Evolutionary conservation across 2,797 vertebrate species (phyloP).

Genomic region (Periparus ater): DNA sequence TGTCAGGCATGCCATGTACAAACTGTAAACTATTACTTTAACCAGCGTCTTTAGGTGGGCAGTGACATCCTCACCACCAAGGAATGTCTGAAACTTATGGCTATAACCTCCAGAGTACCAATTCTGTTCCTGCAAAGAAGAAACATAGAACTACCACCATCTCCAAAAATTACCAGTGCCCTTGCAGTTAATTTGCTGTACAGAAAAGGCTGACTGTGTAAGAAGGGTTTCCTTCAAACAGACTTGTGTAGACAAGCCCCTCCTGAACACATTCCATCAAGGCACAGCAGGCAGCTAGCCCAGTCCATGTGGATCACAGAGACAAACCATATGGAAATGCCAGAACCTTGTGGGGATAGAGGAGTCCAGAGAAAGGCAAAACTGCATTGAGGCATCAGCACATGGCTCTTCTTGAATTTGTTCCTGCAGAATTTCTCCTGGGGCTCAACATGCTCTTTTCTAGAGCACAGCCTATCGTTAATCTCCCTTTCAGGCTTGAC

Average conservation of each 20-base stretch:
- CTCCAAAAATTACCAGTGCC: not conserved
- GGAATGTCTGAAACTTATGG: not conserved
- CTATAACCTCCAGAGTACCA: not conserved
- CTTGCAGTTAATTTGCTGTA: not conserved
- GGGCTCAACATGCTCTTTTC: not conserved
- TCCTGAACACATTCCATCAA: not conserved
- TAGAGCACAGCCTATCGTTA: not conserved
- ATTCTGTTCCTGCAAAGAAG: not conserved
- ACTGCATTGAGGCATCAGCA: not conserved
- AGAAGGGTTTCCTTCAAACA: not conserved
- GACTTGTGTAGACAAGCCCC: not conserved
- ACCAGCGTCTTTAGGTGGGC: not conserved
- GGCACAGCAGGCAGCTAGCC: not conserved
- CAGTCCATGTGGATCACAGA: not conserved
- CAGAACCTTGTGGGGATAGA: not conserved
- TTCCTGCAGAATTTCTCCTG: not conserved
- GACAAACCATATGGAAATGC: not conserved
- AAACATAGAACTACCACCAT: not conserved
- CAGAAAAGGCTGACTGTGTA: not conserved
- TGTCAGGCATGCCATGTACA: not conserved
- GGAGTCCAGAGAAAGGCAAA: not conserved
- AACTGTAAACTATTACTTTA: not conserved
- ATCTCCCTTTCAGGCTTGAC: not conserved
- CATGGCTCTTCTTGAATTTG: not conserved
- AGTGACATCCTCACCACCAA: not conserved